Percentiles rank a stretch among this genome's conserved stretches.
Conservation (phyloP, 2,797 vertebrate species). For the Morelia viridis region DNA sequence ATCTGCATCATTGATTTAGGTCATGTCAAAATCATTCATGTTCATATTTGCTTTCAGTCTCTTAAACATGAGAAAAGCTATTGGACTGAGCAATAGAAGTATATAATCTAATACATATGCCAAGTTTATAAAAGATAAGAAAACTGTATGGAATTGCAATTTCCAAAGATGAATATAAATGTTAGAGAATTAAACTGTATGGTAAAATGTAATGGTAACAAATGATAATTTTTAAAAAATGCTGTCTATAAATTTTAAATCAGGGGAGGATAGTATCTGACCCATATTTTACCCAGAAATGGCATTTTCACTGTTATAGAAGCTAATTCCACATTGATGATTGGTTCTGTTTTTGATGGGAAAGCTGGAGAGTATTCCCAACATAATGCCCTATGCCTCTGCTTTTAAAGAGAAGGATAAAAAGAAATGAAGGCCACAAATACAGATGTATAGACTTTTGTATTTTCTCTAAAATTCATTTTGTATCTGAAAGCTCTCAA, state of each 20-base stretch:
- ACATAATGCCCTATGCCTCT: not conserved
- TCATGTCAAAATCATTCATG: constrained; percentile 61
- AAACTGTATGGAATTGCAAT: not conserved
- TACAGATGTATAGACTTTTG: not conserved
- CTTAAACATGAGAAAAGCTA: constrained; percentile 43
- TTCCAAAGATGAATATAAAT: not conserved
- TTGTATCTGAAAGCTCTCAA: not conserved
- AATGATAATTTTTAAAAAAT: not conserved
- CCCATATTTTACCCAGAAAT: not conserved
- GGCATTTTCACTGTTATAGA: not conserved
- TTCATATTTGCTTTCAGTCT: constrained; percentile 54
- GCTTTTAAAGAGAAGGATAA: not conserved
- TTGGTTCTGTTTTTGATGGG: not conserved
- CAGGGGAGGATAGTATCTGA: not conserved
- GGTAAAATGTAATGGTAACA: not conserved
- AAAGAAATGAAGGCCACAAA: not conserved
- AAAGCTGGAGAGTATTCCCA: not conserved
- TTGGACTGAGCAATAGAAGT: constrained; percentile 9
- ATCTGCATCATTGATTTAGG: constrained; percentile 72
- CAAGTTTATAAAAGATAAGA: not conserved
- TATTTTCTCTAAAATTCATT: not conserved
- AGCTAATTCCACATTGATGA: not conserved
- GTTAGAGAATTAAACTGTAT: not conserved
- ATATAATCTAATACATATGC: not conserved
- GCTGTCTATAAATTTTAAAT: not conserved